These are phyloP conservation scores for Drosophila meridionalis DNA, from an alignment of 2,888 invertebrate genomes.

Conservation along the genomic window DNA sequence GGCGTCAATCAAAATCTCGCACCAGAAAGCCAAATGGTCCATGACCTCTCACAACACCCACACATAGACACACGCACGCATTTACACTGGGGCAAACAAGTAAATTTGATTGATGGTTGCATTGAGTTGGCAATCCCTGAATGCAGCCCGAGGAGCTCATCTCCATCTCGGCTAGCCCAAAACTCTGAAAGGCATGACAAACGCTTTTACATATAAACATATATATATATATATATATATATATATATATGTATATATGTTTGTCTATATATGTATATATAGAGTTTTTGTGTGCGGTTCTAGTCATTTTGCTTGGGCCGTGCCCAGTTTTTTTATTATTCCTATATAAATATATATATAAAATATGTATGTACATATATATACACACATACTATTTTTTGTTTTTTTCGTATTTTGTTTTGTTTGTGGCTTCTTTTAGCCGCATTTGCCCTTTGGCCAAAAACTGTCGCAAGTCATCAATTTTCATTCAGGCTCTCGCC, in stretches of 20 bases:
- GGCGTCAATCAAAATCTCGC: constrained; percentile 59
- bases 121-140: constrained; percentile 67
- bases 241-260: constrained; percentile 31
- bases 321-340: constrained; percentile 36
- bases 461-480: constrained; percentile 82
- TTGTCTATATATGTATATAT: not conserved
- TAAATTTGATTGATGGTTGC: constrained; percentile 73
- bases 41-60: constrained; percentile 42
- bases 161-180: constrained; percentile 25
- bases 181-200: constrained; percentile 67
- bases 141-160: constrained; percentile 51
- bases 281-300: constrained; percentile 13
- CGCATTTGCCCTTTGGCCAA: constrained; percentile 78
- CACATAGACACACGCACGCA: constrained; percentile 18
- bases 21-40: constrained; percentile 14
- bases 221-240: constrained; percentile 4
- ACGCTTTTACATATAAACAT: constrained; percentile 29
- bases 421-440: constrained; percentile 50
- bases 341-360: constrained; percentile 8
- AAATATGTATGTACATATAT: not conserved
- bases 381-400: not conserved
- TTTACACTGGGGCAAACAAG: constrained; percentile 36
- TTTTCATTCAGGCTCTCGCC: constrained; percentile 71
- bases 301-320: constrained; percentile 29
- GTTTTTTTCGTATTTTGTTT: constrained; percentile 16